Evolutionary conservation across 2,797 vertebrate genomes (phyloP).

Genomic region (Halcyon smyrnensis): DNA sequence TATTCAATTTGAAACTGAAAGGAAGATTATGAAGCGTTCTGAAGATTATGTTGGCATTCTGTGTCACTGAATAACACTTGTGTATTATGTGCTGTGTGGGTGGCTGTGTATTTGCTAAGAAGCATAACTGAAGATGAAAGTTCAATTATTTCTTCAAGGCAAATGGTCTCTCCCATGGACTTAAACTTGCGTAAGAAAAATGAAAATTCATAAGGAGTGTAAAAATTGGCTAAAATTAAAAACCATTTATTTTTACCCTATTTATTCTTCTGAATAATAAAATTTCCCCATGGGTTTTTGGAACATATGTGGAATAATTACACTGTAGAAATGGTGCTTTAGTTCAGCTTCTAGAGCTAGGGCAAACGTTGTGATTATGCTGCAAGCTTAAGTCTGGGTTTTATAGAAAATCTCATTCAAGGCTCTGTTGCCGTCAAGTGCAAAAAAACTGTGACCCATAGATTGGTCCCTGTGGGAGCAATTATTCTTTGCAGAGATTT

Average conservation of each 20-base stretch:
- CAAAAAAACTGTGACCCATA: slow-evolving; percentile 80
- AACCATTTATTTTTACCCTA: slow-evolving; percentile 56
- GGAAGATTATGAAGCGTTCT: background rate
- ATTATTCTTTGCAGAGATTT: slow-evolving; percentile 84
- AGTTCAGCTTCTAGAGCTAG: slow-evolving; percentile 32
- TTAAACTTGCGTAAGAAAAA: slow-evolving; percentile 62
- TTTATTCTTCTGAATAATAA: slow-evolving; percentile 55
- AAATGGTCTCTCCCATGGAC: slow-evolving; percentile 50
- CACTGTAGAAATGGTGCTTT: slow-evolving; percentile 37
- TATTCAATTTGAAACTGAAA: slow-evolving; percentile 30
- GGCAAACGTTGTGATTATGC: slow-evolving; percentile 65
- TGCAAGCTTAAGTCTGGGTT: slow-evolving; percentile 64
- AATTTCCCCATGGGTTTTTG: slow-evolving; percentile 34
- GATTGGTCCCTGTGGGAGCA: slow-evolving; percentile 93
- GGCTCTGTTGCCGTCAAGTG: slow-evolving; percentile 77
- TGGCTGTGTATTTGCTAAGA: slow-evolving; percentile 65
- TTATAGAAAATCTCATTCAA: slow-evolving; percentile 75
- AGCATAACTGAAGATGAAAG: slow-evolving; percentile 66
- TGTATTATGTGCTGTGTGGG: slow-evolving; percentile 1
- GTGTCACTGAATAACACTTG: slow-evolving; percentile 28
- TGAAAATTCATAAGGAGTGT: slow-evolving; percentile 69
- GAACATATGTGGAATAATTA: slow-evolving; percentile 63
- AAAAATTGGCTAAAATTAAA: slow-evolving; percentile 64
- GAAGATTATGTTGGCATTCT: slow-evolving; percentile 38
- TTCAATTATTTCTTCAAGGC: slow-evolving; percentile 73